phyloP scores from a whole-genome alignment of 2,113 vertebrate species.

The Proteles cristata region DNA sequence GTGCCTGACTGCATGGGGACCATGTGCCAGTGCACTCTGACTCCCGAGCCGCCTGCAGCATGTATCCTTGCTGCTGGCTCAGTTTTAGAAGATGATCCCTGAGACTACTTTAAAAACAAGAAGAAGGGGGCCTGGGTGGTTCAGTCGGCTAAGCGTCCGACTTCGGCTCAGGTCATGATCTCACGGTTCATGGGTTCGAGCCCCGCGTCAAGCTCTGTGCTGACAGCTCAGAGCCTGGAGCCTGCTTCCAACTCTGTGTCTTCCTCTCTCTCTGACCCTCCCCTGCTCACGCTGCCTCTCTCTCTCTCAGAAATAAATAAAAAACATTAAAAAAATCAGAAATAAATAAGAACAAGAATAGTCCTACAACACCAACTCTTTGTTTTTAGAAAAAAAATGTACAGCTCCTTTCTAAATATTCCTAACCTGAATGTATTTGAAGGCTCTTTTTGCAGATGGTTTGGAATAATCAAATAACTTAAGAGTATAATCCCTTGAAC shows the following conservation, averaged over 20 bases:
- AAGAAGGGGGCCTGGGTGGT: not conserved
- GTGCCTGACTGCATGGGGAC: fast-evolving
- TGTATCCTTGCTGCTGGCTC: too few relatives aligned
- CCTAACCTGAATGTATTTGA: conserved; percentile 98
- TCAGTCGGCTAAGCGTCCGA: too few relatives aligned
- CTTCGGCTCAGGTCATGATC: too few relatives aligned
- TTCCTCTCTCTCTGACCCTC: too few relatives aligned
- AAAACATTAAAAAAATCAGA: too few relatives aligned
- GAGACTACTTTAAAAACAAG: not conserved
- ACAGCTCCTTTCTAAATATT: not conserved
- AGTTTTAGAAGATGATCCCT: not conserved
- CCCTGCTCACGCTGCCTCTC: too few relatives aligned
- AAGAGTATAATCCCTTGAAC: conserved; percentile 97
- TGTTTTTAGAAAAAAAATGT: not conserved
- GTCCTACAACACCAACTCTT: not conserved
- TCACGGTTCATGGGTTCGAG: too few relatives aligned
- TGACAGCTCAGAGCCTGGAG: too few relatives aligned
- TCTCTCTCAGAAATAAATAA: too few relatives aligned
- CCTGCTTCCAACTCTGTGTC: too few relatives aligned
- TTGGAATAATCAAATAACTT: conserved; percentile 99
- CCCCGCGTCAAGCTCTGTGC: too few relatives aligned
- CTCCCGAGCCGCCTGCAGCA: fast-evolving
- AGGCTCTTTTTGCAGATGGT: conserved; percentile 98
- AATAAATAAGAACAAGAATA: not conserved
- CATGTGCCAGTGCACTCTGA: fast-evolving